Percentiles rank a stretch among this genome's conserved stretches.
phyloP scores from a whole-genome alignment of 2,888 invertebrate genomes.

The Thecocarcelia acutangulata region DNA sequence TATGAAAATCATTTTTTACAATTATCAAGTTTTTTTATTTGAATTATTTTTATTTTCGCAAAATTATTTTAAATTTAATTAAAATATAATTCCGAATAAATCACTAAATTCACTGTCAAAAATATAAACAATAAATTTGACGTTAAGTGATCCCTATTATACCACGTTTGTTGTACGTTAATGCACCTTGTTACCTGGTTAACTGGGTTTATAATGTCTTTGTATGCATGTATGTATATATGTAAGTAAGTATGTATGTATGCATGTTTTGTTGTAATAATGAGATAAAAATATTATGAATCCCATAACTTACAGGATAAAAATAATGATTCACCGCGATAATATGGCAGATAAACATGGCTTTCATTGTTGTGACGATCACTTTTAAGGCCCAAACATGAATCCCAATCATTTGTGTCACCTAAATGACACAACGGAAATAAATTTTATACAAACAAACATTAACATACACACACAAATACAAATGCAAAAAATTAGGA shows the following conservation, averaged over 20 bases:
- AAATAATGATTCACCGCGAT: conserved; percentile 88
- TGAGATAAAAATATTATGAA: conserved; percentile 46
- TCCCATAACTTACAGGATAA: conserved; percentile 87
- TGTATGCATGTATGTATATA: no score
- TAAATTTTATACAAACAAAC: conserved; percentile 31
- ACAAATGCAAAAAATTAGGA: conserved; percentile 10
- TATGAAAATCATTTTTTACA: no score
- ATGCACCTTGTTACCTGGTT: no score
- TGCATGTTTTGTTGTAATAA: not conserved
- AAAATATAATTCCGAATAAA: no score
- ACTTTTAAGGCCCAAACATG: conserved; percentile 80
- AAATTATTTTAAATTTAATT: no score
- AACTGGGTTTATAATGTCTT: no score
- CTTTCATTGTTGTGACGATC: conserved; percentile 89
- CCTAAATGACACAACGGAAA: conserved; percentile 76
- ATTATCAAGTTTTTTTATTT: no score
- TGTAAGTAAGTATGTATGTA: not conserved
- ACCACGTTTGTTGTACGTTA: no score
- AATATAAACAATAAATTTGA: no score
- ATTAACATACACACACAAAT: conserved; percentile 37
- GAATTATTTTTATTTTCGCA: no score
- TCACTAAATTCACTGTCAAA: no score
- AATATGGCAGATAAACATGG: conserved; percentile 92
- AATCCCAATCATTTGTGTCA: conserved; percentile 81
- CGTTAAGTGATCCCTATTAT: no score